These are phyloP conservation scores for Tragopan temminckii DNA, from an alignment of 2,797 vertebrate species.

Conservation along the genomic window DNA sequence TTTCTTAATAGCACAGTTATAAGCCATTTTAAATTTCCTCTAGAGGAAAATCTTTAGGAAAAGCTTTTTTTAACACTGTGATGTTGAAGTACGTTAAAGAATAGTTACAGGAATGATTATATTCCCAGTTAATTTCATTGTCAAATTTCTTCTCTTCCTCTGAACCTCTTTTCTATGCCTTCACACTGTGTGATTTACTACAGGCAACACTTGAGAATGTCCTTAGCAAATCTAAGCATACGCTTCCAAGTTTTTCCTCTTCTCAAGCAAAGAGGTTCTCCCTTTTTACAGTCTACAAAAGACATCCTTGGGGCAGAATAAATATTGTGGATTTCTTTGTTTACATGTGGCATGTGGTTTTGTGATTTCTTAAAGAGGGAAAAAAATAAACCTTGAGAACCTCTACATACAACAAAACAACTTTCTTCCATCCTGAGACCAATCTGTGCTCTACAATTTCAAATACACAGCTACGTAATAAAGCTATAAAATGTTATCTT, in stretches of 20 bases:
- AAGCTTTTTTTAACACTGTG: background rate
- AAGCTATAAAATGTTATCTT: background rate
- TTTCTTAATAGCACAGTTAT: background rate
- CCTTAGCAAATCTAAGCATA: rapidly evolving
- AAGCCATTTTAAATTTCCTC: background rate
- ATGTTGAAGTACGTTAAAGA: background rate
- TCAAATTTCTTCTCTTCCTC: background rate
- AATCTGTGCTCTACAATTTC: background rate
- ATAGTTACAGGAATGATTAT: background rate
- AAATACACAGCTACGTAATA: background rate
- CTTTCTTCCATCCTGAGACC: background rate
- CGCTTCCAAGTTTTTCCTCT: background rate
- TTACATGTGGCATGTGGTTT: background rate
- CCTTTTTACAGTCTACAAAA: background rate
- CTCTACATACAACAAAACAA: background rate
- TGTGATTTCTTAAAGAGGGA: background rate
- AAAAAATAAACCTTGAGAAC: background rate
- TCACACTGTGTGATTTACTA: background rate
- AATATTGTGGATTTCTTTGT: background rate
- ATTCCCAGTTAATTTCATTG: background rate
- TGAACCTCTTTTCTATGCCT: background rate
- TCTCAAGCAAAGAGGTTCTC: background rate
- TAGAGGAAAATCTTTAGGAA: background rate
- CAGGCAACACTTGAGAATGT: rapidly evolving
- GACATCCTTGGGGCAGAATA: background rate